Percentiles rank a stretch among this genome's conserved stretches.
These are phyloP conservation scores for Fratercula arctica DNA, from an alignment of 2,797 vertebrate species.

Conservation along the genomic window DNA sequence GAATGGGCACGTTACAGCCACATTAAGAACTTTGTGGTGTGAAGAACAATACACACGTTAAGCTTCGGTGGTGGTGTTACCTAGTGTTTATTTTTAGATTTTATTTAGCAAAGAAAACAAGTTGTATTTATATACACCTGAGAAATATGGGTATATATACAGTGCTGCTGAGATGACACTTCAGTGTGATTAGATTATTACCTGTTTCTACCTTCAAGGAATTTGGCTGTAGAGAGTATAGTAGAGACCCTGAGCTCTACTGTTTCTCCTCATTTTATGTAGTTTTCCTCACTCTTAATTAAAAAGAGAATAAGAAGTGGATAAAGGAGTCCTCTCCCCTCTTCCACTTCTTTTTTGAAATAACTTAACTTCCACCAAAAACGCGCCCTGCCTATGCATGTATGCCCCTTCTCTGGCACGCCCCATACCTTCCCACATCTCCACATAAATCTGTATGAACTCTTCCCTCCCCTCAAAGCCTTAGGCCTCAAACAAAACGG, in stretches of 20 bases:
- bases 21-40: accelerated
- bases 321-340: not conserved
- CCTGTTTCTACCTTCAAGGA: not conserved
- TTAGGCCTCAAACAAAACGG: not conserved
- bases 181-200: not conserved
- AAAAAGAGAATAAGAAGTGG: not conserved
- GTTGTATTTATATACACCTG: not conserved
- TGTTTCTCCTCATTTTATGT: not conserved
- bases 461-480: not conserved
- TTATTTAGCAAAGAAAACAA: not conserved
- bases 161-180: not conserved
- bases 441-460: accelerated
- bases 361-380: not conserved
- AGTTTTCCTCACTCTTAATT: not conserved
- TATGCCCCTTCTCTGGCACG: not conserved
- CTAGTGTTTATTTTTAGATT: not conserved
- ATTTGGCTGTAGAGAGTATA: not conserved
- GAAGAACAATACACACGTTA: not conserved
- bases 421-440: not conserved
- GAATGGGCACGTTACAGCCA: accelerated
- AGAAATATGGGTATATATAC: not conserved
- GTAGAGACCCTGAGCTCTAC: not conserved
- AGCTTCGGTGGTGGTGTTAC: not conserved
- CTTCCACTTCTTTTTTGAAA: not conserved
- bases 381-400: not conserved